Percentiles rank a stretch among this genome's conserved stretches.
phyloP scores from a whole-genome alignment of 2,797 vertebrate genomes.

The Pangasius larnaudii region DNA sequence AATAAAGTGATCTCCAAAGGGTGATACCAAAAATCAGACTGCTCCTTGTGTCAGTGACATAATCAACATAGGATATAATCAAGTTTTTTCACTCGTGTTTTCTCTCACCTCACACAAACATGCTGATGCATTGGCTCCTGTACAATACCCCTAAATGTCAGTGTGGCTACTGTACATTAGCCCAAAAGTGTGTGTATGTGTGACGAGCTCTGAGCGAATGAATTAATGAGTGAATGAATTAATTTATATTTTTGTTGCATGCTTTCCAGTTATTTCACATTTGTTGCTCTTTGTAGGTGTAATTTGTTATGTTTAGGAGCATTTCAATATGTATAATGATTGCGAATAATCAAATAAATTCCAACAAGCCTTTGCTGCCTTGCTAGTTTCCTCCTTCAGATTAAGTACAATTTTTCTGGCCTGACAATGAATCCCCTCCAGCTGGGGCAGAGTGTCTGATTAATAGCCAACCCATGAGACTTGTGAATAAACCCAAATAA shows the following conservation, averaged over 20 bases:
- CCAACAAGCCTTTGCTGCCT: no score
- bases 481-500: not conserved
- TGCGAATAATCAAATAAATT: not conserved
- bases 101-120: not conserved
- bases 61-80: not conserved
- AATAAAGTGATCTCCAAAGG: not conserved
- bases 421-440: not conserved
- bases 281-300: not conserved
- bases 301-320: not conserved
- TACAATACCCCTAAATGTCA: not conserved
- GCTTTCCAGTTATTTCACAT: no score
- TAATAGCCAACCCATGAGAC: not conserved
- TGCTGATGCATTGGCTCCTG: not conserved
- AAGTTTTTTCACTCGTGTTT: not conserved
- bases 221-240: no score
- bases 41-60: not conserved
- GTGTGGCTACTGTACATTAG: no score
- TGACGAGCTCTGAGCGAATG: no score
- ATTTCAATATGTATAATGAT: not conserved
- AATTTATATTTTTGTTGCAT: no score
- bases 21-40: not conserved
- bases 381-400: not conserved
- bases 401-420: not conserved
- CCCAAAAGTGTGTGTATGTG: not conserved
- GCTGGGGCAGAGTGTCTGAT: not conserved